Evolutionary conservation across 2,888 invertebrate genomes (phyloP).

Genomic region (Kryphioiulus occultus): DNA sequence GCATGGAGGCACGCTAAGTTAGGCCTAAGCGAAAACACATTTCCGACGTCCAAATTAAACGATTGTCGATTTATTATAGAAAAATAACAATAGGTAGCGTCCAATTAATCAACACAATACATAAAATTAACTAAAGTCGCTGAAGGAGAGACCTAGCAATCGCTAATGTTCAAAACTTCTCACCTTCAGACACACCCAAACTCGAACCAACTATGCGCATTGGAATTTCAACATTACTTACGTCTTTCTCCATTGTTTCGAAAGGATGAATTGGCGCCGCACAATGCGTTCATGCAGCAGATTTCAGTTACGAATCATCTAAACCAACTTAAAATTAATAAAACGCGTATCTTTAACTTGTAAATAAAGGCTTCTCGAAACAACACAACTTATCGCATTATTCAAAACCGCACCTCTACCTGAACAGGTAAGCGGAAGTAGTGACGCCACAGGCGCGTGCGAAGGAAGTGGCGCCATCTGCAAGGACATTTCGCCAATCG

Average conservation of each 20-base stretch:
- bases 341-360: not conserved
- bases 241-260: slow-evolving; percentile 18
- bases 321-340: not conserved
- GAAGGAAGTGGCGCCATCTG: not conserved
- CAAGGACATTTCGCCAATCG: no score
- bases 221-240: not conserved
- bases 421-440: slow-evolving; percentile 35
- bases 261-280: not conserved
- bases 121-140: not conserved
- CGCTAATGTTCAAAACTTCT: not conserved
- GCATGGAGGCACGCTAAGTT: not conserved
- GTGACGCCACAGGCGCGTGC: not conserved
- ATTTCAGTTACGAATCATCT: not conserved
- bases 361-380: not conserved
- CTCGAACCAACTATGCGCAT: not conserved
- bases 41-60: not conserved
- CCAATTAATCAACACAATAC: not conserved
- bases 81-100: not conserved
- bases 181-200: slow-evolving; percentile 12
- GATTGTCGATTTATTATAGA: not conserved
- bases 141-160: not conserved
- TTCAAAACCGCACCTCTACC: slow-evolving; percentile 4
- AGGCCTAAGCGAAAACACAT: not conserved
- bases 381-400: not conserved
- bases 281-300: not conserved